These are phyloP conservation scores for Lochmaea crataegi DNA, from an alignment of 2,888 invertebrate species.

Conservation along the genomic window DNA sequence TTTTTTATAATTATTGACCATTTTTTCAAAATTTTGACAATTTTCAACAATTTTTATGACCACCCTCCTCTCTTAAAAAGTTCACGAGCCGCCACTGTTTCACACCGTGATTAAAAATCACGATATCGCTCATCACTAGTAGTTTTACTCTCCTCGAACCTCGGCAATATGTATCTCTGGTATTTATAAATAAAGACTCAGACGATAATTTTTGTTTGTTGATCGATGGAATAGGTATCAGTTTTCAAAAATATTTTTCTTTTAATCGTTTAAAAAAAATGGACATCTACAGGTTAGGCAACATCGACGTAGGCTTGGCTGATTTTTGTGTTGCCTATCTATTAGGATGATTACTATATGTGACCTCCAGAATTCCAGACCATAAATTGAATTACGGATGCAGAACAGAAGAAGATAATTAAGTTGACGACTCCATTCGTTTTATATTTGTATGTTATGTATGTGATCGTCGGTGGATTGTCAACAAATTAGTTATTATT, in stretches of 20 bases:
- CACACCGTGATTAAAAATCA: no score
- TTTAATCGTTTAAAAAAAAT: neutral
- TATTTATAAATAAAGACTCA: no score
- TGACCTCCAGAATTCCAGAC: neutral
- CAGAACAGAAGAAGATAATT: neutral
- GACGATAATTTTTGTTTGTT: no score
- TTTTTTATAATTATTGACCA: no score
- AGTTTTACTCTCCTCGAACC: no score
- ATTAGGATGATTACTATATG: neutral
- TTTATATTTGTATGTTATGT: neutral
- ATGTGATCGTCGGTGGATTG: neutral
- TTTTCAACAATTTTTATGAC: no score
- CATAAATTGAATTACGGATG: neutral
- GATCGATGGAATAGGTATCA: no score
- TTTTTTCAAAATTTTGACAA: no score
- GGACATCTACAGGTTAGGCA: neutral
- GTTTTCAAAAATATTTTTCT: neutral
- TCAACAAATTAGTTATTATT: conserved; percentile 7
- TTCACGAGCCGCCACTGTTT: no score
- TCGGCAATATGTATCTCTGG: no score
- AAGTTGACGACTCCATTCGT: neutral
- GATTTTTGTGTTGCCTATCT: neutral
- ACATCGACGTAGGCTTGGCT: neutral
- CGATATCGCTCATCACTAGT: no score
- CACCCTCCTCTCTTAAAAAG: no score